Percentiles rank a stretch among this genome's conserved stretches.
These are phyloP conservation scores for Neoarius graeffei DNA, from an alignment of 2,113 vertebrate species.

Conservation along the genomic window DNA sequence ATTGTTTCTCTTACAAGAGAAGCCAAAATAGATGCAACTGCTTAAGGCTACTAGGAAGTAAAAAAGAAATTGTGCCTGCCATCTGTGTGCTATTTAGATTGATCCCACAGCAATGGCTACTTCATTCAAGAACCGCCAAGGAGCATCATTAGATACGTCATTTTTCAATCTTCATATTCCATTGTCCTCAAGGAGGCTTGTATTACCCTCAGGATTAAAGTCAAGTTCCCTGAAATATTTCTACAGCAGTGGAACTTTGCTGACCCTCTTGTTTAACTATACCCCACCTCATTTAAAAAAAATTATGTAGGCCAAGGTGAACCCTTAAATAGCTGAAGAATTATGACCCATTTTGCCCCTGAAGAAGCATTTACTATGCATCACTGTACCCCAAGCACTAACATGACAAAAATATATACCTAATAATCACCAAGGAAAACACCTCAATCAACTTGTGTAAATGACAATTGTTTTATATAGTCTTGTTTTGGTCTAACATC, in stretches of 20 bases:
- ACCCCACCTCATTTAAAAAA: constrained; percentile 64
- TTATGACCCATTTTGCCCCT: constrained; percentile 57
- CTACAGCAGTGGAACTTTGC: constrained; percentile 59
- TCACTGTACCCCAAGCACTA: background rate
- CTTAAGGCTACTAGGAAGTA: constrained; percentile 62
- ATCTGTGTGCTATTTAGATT: constrained; percentile 79
- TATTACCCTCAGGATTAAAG: constrained; percentile 80
- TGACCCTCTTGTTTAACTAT: constrained; percentile 70
- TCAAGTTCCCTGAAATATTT: constrained; percentile 67
- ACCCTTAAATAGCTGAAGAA: constrained; percentile 64
- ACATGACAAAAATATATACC: background rate
- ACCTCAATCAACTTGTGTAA: background rate
- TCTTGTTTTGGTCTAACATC: background rate
- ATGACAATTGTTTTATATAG: background rate
- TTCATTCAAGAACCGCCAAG: constrained; percentile 76
- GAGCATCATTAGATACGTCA: constrained; percentile 72
- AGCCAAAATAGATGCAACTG: constrained; percentile 60
- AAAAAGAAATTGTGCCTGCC: constrained; percentile 61
- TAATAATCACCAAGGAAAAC: background rate
- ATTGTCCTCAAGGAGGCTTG: constrained; percentile 76
- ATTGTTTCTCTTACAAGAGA: constrained; percentile 16
- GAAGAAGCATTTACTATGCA: constrained; percentile 46
- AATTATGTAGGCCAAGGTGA: constrained; percentile 64
- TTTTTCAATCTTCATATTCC: constrained; percentile 77
- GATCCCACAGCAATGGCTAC: constrained; percentile 69